phyloP scores from a whole-genome alignment of 2,113 vertebrate genomes.

The Leucopsar rothschildi region DNA sequence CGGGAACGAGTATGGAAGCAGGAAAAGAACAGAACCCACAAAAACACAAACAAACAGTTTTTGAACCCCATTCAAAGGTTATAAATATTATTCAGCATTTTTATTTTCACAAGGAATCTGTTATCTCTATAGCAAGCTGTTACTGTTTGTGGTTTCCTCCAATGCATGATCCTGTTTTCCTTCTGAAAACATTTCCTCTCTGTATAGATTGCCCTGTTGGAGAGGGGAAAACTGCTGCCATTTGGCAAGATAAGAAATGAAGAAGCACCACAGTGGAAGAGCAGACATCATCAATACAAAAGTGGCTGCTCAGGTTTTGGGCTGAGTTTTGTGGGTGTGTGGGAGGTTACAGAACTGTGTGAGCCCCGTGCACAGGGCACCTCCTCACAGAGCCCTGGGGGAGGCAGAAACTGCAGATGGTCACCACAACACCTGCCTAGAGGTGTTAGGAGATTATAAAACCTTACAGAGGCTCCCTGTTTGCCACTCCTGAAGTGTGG shows the following conservation, averaged over 20 bases:
- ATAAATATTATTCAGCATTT: slow-evolving; percentile 2
- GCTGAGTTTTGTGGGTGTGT: neutral
- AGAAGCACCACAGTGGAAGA: neutral
- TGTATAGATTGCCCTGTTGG: neutral
- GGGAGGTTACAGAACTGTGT: neutral
- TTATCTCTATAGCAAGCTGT: slow-evolving; percentile 31
- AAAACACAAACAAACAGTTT: neutral
- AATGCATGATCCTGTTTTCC: neutral
- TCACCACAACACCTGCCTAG: neutral
- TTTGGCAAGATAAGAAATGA: neutral
- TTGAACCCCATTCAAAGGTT: neutral
- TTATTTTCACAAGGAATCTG: slow-evolving; percentile 14
- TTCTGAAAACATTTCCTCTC: neutral
- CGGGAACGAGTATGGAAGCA: neutral
- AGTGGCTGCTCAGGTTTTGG: neutral
- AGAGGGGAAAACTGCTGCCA: neutral
- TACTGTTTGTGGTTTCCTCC: slow-evolving; percentile 15
- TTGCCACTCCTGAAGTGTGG: neutral
- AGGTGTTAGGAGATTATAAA: neutral
- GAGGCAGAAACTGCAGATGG: neutral
- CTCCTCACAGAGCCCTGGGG: neutral
- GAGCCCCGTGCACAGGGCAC: rapidly evolving
- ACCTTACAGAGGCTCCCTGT: neutral
- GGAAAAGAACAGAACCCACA: neutral
- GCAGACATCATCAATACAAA: neutral